Percentiles rank a stretch among this genome's conserved stretches.
phyloP scores from a whole-genome alignment of 2,797 vertebrate genomes.

The Chrysolophus pictus region DNA sequence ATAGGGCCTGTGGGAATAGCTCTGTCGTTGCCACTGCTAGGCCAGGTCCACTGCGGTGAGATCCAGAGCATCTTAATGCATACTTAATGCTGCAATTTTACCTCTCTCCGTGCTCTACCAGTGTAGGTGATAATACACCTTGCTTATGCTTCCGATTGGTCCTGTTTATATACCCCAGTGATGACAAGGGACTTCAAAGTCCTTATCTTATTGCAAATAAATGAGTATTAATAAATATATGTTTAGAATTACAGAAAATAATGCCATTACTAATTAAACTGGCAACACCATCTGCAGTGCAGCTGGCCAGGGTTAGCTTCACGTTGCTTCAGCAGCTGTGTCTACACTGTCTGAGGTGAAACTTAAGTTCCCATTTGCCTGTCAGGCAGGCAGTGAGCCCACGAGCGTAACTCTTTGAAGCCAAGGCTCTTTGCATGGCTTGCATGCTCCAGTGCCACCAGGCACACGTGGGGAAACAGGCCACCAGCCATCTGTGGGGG shows the following conservation, averaged over 20 bases:
- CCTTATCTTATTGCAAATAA: background rate
- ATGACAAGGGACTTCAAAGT: background rate
- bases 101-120: background rate
- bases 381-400: background rate
- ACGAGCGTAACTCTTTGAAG: background rate
- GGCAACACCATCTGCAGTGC: background rate
- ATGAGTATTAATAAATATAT: background rate
- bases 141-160: background rate
- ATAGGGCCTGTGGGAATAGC: background rate
- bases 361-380: slow-evolving; percentile 15
- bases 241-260: background rate
- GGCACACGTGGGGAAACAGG: background rate
- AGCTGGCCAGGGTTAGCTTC: slow-evolving; percentile 5
- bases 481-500: background rate
- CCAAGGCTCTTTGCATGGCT: slow-evolving; percentile 6
- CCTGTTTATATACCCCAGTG: background rate
- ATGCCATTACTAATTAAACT: background rate
- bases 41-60: accelerated
- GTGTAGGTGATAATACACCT: accelerated
- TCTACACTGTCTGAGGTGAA: slow-evolving; percentile 2
- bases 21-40: background rate
- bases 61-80: background rate
- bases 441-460: background rate
- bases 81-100: background rate
- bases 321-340: background rate